Evolutionary conservation across 2,888 invertebrate genomes (phyloP).

Genomic region (Caenorhabditis sp.): DNA sequence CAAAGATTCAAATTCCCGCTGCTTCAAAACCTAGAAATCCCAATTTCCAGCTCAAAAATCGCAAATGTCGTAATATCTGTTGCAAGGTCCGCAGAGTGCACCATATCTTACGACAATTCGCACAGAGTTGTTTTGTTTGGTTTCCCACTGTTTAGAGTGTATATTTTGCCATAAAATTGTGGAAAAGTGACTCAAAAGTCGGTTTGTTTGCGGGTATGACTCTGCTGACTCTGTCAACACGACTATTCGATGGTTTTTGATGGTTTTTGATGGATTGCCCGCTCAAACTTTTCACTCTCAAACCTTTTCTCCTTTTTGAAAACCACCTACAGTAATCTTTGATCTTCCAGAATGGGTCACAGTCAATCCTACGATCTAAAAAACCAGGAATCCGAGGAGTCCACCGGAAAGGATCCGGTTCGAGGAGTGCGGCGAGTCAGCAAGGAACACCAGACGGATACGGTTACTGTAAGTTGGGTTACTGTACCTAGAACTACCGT

Average conservation of each 20-base stretch:
- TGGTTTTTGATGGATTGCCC: neutral
- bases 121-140: conserved; percentile 24
- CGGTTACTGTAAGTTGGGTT: conserved; percentile 25
- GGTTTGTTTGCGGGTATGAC: conserved; percentile 39
- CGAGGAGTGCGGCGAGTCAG: conserved; percentile 53
- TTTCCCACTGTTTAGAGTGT: conserved; percentile 24
- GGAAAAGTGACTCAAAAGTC: conserved; percentile 40
- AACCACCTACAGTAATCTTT: neutral
- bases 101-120: neutral
- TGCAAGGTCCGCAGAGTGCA: neutral
- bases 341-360: conserved; percentile 49
- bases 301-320: too few relatives aligned
- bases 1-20: too few relatives aligned
- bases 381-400: conserved; percentile 42
- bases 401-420: conserved; percentile 13
- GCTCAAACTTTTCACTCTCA: too few relatives aligned
- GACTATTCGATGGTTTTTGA: conserved; percentile 1
- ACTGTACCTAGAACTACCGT: neutral
- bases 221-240: conserved; percentile 44
- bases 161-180: conserved; percentile 35
- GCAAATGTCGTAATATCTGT: neutral
- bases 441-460: conserved; percentile 48
- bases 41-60: too few relatives aligned
- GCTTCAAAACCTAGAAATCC: too few relatives aligned
- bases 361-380: conserved; percentile 61